Conservation (phyloP, 2,797 vertebrate species). For the Ataeniobius toweri region DNA sequence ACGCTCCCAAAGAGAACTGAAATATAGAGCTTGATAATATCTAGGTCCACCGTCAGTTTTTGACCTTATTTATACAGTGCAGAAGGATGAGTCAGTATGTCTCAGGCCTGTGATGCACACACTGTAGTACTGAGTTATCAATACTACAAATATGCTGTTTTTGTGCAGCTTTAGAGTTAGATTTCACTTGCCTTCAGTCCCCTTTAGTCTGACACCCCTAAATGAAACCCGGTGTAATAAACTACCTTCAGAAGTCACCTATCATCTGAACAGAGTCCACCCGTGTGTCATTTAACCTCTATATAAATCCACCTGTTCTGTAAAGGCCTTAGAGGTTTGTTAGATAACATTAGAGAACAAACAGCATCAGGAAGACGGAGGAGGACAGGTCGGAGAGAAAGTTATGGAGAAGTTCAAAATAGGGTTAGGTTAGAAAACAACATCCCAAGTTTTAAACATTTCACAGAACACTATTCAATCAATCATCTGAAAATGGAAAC, state of each 20-base stretch:
- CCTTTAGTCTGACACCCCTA: neutral
- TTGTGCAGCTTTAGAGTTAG: neutral
- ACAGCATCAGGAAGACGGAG: no score
- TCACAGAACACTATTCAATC: no score
- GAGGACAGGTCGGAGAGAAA: neutral
- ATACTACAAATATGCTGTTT: neutral
- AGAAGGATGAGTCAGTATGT: neutral
- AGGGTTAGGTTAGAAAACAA: neutral
- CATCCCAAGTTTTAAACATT: neutral
- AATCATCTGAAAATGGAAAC: no score
- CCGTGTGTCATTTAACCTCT: neutral
- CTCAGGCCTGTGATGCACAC: neutral
- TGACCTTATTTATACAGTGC: neutral
- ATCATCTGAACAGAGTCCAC: neutral
- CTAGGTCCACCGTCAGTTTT: constrained; percentile 4
- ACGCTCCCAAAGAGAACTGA: neutral
- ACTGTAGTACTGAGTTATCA: neutral
- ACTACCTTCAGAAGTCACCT: neutral
- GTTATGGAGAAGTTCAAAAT: neutral
- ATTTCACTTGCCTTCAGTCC: neutral
- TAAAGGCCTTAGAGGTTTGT: no score
- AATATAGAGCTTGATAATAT: constrained; percentile 3
- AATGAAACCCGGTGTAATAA: neutral
- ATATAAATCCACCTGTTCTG: neutral
- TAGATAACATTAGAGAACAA: no score